phyloP scores from a whole-genome alignment of 2,888 invertebrate genomes.

The Thereva unica region DNA sequence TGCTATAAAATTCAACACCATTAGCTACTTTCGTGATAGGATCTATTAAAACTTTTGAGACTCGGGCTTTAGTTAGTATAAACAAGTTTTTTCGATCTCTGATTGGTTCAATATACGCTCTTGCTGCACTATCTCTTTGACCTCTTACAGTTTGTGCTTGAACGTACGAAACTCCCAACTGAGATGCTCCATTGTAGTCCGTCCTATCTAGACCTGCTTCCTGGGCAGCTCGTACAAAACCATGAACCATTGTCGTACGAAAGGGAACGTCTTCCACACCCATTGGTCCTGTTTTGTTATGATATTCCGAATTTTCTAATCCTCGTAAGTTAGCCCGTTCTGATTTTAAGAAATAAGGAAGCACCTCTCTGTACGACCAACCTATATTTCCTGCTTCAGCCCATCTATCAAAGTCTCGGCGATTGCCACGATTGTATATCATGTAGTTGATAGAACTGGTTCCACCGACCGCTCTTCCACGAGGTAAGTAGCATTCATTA shows the following conservation, averaged over 20 bases:
- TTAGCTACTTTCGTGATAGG: conserved; percentile 64
- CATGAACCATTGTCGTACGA: conserved; percentile 58
- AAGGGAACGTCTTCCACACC: conserved; percentile 64
- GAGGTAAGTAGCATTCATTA: conserved; percentile 58
- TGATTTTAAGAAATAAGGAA: conserved; percentile 66
- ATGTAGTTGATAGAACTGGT: conserved; percentile 67
- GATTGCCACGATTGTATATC: conserved; percentile 77
- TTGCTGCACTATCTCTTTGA: conserved; percentile 66
- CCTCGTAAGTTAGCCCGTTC: conserved; percentile 58
- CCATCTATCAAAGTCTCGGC: conserved; percentile 73
- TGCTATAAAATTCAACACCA: conserved; percentile 68
- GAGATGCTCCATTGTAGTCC: conserved; percentile 68
- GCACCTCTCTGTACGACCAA: conserved; percentile 70
- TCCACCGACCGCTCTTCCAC: conserved; percentile 66
- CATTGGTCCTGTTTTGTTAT: conserved; percentile 64
- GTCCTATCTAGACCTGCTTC: conserved; percentile 66
- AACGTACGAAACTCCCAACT: conserved; percentile 66
- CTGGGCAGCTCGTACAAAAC: conserved; percentile 65
- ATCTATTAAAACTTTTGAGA: conserved; percentile 68
- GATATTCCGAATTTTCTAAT: conserved; percentile 59
- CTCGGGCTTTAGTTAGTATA: conserved; percentile 65
- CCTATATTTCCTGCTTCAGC: conserved; percentile 70
- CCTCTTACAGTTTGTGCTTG: conserved; percentile 65
- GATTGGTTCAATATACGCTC: conserved; percentile 64
- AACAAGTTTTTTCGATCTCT: conserved; percentile 67